Evolutionary conservation across 2,797 vertebrate species (phyloP).

Genomic region (Chaenodraco wilsoni): DNA sequence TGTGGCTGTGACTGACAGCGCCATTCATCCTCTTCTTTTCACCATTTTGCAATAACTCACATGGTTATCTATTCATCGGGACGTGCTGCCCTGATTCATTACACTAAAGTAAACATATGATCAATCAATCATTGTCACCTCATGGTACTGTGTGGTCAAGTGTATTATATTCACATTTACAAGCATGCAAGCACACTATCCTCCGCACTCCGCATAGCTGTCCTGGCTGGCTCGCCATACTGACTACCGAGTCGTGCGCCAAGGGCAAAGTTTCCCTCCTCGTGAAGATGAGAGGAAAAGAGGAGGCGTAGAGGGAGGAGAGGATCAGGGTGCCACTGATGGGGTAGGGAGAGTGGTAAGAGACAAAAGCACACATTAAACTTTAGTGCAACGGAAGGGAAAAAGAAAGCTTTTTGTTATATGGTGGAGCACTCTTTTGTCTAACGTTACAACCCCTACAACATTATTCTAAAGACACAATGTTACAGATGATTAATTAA

Average conservation of each 20-base stretch:
- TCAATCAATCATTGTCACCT: no score
- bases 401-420: conserved; percentile 16
- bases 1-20: background rate
- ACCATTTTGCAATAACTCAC: background rate
- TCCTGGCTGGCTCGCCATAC: conserved; percentile 39
- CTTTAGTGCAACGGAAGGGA: conserved; percentile 14
- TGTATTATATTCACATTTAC: conserved; percentile 47
- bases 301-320: conserved; percentile 25
- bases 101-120: background rate
- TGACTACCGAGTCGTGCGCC: conserved; percentile 48
- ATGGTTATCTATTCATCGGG: background rate
- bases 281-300: conserved; percentile 46
- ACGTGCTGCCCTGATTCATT: background rate
- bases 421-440: conserved; percentile 3
- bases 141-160: conserved; percentile 13
- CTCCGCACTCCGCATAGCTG: conserved; percentile 14
- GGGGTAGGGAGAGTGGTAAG: background rate
- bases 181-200: conserved; percentile 8
- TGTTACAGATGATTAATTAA: conserved; percentile 40
- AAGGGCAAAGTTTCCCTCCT: conserved; percentile 56
- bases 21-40: background rate
- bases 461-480: conserved; percentile 22
- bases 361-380: conserved; percentile 39
- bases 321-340: conserved; percentile 38
- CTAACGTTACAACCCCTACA: background rate